Percentiles rank a stretch among this genome's conserved stretches.
These are phyloP conservation scores for Amblyornis subalaris DNA, from an alignment of 2,113 vertebrate genomes.

Conservation along the genomic window DNA sequence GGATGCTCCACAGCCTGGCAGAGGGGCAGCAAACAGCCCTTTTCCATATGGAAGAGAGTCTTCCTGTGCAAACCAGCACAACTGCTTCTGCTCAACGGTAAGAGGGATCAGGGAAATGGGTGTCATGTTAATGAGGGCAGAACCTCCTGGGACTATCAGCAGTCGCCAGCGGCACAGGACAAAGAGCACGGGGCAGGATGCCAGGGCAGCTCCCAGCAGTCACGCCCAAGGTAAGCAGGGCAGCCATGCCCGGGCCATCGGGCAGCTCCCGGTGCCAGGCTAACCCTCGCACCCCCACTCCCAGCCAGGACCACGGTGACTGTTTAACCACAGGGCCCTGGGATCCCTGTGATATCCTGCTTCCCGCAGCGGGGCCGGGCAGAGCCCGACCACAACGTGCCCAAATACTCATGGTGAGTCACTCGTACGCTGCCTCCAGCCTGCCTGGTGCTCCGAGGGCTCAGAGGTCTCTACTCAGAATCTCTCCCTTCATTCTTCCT, in stretches of 20 bases:
- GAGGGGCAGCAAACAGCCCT: background rate
- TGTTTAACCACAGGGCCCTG: background rate
- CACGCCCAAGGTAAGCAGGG: background rate
- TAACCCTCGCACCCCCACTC: background rate
- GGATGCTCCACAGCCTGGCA: background rate
- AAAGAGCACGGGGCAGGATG: background rate
- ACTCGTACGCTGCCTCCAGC: rapidly evolving
- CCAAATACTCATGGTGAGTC: background rate
- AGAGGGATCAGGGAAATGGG: background rate
- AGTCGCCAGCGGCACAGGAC: rapidly evolving
- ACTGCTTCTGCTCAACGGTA: background rate
- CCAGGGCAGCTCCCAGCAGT: background rate
- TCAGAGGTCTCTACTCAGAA: background rate
- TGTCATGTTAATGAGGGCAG: background rate
- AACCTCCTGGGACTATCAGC: background rate
- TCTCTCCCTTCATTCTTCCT: background rate
- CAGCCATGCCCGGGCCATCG: rapidly evolving
- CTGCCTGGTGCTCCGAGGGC: background rate
- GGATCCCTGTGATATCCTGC: background rate
- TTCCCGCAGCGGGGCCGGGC: background rate
- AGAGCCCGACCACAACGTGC: rapidly evolving
- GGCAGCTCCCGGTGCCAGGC: background rate
- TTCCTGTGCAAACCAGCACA: background rate
- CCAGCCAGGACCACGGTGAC: rapidly evolving
- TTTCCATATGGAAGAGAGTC: rapidly evolving